Evolutionary conservation across 2,888 invertebrate species (phyloP).

Genomic region (Agonum fuliginosum): DNA sequence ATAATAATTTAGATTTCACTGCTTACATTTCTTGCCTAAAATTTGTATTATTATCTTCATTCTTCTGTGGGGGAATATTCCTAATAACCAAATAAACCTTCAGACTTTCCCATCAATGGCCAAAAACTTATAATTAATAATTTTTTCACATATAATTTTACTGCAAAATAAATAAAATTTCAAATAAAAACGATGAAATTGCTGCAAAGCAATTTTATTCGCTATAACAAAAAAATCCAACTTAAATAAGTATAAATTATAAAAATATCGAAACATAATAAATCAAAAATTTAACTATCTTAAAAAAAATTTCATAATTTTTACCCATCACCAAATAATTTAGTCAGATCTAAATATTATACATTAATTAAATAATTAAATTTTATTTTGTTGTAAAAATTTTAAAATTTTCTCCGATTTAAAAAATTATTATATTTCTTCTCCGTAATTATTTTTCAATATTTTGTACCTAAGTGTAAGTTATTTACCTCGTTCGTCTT

Average conservation of each 20-base stretch:
- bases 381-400: too few relatives aligned
- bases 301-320: background rate
- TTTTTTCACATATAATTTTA: conserved; percentile 8
- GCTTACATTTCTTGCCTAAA: conserved; percentile 20
- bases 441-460: too few relatives aligned
- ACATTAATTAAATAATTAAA: conserved; percentile 39
- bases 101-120: conserved; percentile 1
- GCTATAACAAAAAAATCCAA: conserved; percentile 32
- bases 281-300: background rate
- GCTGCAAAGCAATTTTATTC: background rate
- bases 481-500: conserved; percentile 78
- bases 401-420: too few relatives aligned
- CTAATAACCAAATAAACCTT: conserved; percentile 21
- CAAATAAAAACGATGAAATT: conserved; percentile 18
- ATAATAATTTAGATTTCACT: conserved; percentile 22
- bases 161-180: conserved; percentile 3
- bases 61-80: conserved; percentile 5
- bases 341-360: background rate
- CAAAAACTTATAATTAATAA: background rate
- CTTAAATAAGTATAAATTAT: too few relatives aligned
- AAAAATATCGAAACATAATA: conserved; percentile 17
- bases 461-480: too few relatives aligned
- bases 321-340: background rate
- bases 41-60: conserved; percentile 15
- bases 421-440: too few relatives aligned